phyloP scores from a whole-genome alignment of 2,113 vertebrate genomes.

The Limnothrissa miodon region DNA sequence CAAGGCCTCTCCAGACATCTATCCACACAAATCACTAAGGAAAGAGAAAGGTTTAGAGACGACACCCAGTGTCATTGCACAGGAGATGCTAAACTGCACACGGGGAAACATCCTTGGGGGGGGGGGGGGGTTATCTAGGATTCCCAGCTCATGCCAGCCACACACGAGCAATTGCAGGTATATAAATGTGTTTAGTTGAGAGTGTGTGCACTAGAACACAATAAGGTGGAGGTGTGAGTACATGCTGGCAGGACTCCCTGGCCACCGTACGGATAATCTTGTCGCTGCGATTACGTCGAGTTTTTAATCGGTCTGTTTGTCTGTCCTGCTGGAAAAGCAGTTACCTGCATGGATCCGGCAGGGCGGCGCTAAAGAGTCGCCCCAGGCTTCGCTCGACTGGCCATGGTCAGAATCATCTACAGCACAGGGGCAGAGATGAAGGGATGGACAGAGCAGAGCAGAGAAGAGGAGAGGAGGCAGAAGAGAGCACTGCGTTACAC shows the following conservation, averaged over 20 bases:
- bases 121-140: not conserved
- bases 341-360: constrained; percentile 93
- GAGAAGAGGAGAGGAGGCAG: constrained; percentile 51
- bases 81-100: not conserved
- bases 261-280: not conserved
- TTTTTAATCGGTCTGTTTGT: constrained; percentile 37
- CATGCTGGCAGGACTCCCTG: not conserved
- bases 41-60: not conserved
- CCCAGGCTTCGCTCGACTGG: constrained; percentile 82
- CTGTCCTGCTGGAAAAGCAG: constrained; percentile 48
- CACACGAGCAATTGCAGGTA: not conserved
- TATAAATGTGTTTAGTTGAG: not conserved
- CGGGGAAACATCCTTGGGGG: not conserved
- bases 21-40: not conserved
- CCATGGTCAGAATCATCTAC: constrained; percentile 87
- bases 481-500: constrained; percentile 72
- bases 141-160: not conserved
- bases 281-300: constrained; percentile 30
- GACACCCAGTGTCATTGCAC: not conserved
- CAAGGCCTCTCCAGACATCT: not conserved
- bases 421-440: constrained; percentile 81
- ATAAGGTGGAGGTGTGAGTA: not conserved
- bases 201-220: not conserved
- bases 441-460: constrained; percentile 58
- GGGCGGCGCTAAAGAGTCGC: constrained; percentile 83